Percentiles rank a stretch among this genome's conserved stretches.
Conservation (phyloP, 2,888 invertebrate genomes). For the Stenotaenia linearis region DNA sequence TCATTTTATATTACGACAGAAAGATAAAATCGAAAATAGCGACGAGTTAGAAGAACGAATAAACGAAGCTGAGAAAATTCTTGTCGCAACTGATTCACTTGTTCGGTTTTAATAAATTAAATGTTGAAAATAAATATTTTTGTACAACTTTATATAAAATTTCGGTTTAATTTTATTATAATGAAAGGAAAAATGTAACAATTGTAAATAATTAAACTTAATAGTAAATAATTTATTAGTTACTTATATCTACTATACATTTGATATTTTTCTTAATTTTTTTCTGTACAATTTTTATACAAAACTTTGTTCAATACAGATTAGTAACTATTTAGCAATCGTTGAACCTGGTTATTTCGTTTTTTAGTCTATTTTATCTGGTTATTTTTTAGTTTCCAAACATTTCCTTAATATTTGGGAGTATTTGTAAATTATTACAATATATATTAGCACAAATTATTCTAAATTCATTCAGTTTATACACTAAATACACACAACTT, state of each 20-base stretch:
- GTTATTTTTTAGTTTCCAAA: neutral
- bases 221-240: neutral
- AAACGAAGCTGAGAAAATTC: neutral
- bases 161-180: too few species aligned
- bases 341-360: neutral
- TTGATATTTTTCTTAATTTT: neutral
- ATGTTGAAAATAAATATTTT: neutral
- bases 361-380: neutral
- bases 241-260: neutral
- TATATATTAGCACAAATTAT: neutral
- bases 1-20: slow-evolving; percentile 65
- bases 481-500: neutral
- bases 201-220: too few species aligned
- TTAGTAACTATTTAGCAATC: too few species aligned
- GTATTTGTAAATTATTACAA: neutral
- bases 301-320: neutral
- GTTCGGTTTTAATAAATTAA: neutral
- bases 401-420: neutral
- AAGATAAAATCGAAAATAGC: slow-evolving; percentile 48
- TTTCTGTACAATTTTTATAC: neutral
- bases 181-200: too few species aligned
- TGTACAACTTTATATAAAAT: too few species aligned
- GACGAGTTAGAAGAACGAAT: slow-evolving; percentile 56
- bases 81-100: neutral
- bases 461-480: neutral